Percentiles rank a stretch among this genome's conserved stretches.
phyloP scores from a whole-genome alignment of 2,113 vertebrate genomes.

The Camelus dromedarius region DNA sequence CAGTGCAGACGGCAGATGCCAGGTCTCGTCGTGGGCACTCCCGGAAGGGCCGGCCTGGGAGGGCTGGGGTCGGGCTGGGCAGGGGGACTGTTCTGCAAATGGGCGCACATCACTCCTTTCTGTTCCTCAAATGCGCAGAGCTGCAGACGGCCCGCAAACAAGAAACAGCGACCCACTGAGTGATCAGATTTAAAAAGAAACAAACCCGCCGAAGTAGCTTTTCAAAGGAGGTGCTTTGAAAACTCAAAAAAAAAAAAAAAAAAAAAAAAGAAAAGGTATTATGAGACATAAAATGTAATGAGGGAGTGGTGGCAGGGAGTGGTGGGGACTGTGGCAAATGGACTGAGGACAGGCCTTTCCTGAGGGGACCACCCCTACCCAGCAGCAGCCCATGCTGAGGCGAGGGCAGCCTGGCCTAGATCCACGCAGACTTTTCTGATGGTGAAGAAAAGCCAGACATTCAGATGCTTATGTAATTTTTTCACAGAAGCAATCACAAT shows the following conservation, averaged over 20 bases:
- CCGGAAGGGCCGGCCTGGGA: neutral
- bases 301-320: neutral
- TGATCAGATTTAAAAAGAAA: neutral
- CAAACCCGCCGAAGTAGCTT: neutral
- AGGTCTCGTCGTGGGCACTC: neutral
- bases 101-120: neutral
- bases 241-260: neutral
- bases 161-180: neutral
- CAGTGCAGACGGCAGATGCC: neutral
- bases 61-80: neutral
- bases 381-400: neutral
- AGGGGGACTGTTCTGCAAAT: neutral
- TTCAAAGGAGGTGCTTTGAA: neutral
- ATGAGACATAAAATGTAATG: neutral
- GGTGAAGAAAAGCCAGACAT: conserved; percentile 6
- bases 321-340: neutral
- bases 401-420: neutral
- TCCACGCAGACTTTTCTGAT: neutral
- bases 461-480: neutral
- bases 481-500: neutral
- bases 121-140: neutral
- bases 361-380: too few relatives aligned
- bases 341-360: neutral
- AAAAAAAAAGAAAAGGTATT: neutral
- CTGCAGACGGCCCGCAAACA: neutral